Conservation (phyloP, 2,797 vertebrate species). For the Hemitrygon akajei region DNA sequence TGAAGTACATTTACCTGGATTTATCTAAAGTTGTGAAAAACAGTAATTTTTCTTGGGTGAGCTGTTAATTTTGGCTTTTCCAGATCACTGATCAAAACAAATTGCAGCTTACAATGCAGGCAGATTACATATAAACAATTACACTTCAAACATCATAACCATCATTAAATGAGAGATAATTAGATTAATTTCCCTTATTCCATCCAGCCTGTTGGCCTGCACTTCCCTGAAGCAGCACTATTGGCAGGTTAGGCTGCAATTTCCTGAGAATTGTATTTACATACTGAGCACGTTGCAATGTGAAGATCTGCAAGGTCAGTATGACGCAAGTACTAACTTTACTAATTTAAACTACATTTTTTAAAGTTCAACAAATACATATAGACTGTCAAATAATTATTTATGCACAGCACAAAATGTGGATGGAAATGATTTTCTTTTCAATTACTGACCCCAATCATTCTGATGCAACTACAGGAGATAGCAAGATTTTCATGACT, state of each 20-base stretch:
- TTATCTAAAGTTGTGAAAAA: background rate
- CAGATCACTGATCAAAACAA: background rate
- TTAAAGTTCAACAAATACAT: too few relatives aligned
- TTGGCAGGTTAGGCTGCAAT: background rate
- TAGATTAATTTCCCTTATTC: background rate
- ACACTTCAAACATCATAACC: too few relatives aligned
- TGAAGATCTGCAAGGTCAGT: too few relatives aligned
- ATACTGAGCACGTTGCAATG: too few relatives aligned
- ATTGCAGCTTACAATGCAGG: too few relatives aligned
- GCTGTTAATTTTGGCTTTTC: background rate
- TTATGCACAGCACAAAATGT: background rate
- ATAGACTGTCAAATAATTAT: background rate
- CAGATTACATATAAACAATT: too few relatives aligned
- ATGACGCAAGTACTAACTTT: too few relatives aligned
- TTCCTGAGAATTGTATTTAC: background rate
- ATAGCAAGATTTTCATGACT: background rate
- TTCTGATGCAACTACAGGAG: background rate
- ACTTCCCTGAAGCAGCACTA: too few relatives aligned
- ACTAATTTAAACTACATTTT: too few relatives aligned
- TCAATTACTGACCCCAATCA: background rate
- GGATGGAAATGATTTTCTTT: background rate
- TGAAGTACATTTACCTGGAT: background rate
- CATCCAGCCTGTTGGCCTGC: background rate
- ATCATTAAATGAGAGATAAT: too few relatives aligned
- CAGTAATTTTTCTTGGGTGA: background rate